These are phyloP conservation scores for Sarcophilus harrisii DNA, from an alignment of 2,797 vertebrate genomes.

Conservation along the genomic window DNA sequence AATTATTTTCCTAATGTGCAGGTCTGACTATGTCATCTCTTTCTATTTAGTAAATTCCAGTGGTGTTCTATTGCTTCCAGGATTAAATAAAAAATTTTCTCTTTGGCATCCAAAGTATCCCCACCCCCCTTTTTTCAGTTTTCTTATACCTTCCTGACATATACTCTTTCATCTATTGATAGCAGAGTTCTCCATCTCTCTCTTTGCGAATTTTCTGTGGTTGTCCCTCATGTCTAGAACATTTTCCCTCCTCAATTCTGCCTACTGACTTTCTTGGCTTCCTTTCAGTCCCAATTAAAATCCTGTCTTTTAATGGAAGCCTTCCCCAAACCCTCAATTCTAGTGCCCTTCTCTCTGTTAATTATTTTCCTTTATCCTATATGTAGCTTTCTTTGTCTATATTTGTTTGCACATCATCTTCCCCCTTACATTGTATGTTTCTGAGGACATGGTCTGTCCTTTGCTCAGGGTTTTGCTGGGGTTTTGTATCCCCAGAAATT, in stretches of 20 bases:
- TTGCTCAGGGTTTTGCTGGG: too few relatives aligned
- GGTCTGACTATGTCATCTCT: too few relatives aligned
- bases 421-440: not conserved
- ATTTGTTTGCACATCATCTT: not conserved
- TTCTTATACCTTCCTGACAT: not conserved
- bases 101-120: not conserved
- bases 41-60: too few relatives aligned
- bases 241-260: too few relatives aligned
- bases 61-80: too few relatives aligned
- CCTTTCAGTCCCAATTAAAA: not conserved
- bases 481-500: not conserved
- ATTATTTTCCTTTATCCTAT: not conserved
- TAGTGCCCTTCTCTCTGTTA: not conserved
- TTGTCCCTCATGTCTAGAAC: too few relatives aligned
- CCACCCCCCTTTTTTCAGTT: too few relatives aligned
- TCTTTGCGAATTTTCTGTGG: not conserved
- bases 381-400: not conserved
- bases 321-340: not conserved
- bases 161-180: not conserved
- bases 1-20: too few relatives aligned
- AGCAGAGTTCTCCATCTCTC: not conserved
- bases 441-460: not conserved
- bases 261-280: not conserved
- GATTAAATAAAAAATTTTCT: too few relatives aligned
- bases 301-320: too few relatives aligned